Percentiles rank a stretch among this genome's conserved stretches.
Evolutionary conservation across 92 coral and sea anemone genomes (phyloP).

Genomic region (Bergia sp.): DNA sequence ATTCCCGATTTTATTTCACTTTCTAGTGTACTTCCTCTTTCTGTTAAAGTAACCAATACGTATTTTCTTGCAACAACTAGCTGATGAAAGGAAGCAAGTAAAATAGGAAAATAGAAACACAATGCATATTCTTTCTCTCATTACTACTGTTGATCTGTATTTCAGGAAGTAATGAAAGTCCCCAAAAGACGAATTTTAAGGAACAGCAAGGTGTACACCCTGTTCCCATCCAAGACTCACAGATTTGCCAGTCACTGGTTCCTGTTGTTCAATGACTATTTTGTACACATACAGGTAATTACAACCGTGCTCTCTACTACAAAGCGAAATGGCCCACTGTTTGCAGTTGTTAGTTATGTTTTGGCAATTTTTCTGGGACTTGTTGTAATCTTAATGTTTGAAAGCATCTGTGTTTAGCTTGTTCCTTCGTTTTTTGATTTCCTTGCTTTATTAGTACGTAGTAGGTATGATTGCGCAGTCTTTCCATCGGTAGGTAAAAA

Average conservation of each 20-base stretch:
- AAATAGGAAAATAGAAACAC: not conserved
- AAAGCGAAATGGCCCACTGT: not conserved
- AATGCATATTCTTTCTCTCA: not conserved
- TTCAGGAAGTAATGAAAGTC: conserved; percentile 79
- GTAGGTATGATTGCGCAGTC: too few species aligned
- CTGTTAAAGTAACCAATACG: too few species aligned
- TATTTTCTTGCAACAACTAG: not conserved
- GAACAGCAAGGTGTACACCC: conserved; percentile 82
- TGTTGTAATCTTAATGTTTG: too few species aligned
- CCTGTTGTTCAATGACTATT: conserved; percentile 87
- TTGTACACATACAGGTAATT: conserved; percentile 87
- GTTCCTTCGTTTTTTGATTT: too few species aligned
- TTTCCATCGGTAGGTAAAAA: too few species aligned
- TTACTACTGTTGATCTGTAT: not conserved
- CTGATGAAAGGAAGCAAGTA: not conserved
- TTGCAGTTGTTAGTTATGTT: too few species aligned
- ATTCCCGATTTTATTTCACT: too few species aligned
- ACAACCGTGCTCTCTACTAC: not conserved
- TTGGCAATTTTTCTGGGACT: too few species aligned
- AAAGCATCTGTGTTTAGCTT: too few species aligned
- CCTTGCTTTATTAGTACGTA: too few species aligned
- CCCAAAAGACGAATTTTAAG: conserved; percentile 84
- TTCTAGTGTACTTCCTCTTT: too few species aligned
- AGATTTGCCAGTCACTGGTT: conserved; percentile 90
- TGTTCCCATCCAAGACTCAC: conserved; percentile 87